phyloP scores from a whole-genome alignment of 2,113 vertebrate species.

The Brachirus orientalis region DNA sequence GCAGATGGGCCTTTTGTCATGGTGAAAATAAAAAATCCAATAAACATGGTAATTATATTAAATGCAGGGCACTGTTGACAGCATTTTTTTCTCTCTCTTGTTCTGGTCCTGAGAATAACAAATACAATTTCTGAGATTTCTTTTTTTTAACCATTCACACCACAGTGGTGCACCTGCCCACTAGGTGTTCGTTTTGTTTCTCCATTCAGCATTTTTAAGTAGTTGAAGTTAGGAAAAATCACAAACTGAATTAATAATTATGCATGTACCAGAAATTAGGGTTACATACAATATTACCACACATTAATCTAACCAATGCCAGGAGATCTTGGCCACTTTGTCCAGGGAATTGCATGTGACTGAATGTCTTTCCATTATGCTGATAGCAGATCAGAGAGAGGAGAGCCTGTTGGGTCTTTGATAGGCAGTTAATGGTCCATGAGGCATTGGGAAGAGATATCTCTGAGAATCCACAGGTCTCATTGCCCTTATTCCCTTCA shows the following conservation, averaged over 20 bases:
- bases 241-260: background rate
- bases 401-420: slow-evolving; percentile 80
- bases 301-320: background rate
- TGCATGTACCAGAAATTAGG: background rate
- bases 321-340: slow-evolving; percentile 6
- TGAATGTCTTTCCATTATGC: slow-evolving; percentile 75
- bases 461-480: slow-evolving; percentile 83
- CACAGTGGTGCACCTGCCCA: slow-evolving; percentile 27
- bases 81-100: slow-evolving; percentile 47
- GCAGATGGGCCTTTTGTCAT: slow-evolving; percentile 85
- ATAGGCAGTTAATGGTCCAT: slow-evolving; percentile 84
- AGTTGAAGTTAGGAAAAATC: too few relatives aligned
- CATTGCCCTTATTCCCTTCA: slow-evolving; percentile 63
- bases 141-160: slow-evolving; percentile 21
- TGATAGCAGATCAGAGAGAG: slow-evolving; percentile 73
- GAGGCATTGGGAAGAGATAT: slow-evolving; percentile 79
- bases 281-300: background rate
- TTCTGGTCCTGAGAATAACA: slow-evolving; percentile 70
- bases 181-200: slow-evolving; percentile 23
- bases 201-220: background rate
- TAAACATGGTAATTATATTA: slow-evolving; percentile 87
- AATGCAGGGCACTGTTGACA: slow-evolving; percentile 72
- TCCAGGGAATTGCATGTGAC: slow-evolving; percentile 36
- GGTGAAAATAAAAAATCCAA: slow-evolving; percentile 86
- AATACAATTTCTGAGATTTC: slow-evolving; percentile 66